Base-by-base conservation (phyloP, 2,888 invertebrate genomes). In the Kryphioiulus occultus region DNA sequence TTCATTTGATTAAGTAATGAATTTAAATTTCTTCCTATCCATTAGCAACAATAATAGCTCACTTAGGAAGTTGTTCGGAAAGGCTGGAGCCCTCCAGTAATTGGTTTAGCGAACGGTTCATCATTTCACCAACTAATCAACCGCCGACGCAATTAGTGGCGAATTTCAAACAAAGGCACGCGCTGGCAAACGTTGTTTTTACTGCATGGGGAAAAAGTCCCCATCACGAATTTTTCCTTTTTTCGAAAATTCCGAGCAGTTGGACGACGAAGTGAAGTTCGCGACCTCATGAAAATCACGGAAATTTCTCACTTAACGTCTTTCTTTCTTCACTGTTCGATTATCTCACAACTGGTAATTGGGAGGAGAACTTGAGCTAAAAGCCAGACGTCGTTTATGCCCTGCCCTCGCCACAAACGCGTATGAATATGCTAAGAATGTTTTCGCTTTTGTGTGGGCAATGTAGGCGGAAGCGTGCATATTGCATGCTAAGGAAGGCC, bases 1-100 rank as follows among this genome's bases (percentile, higher is more conserved):
- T 59, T 59, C 59, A 59, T 59, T 59, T 59, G 59, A 59, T 59
- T 59, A 59, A 59, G 59, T 59, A 59, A 59, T 59, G 59, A 59
- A 59, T 59, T 59, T 59, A 59, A 59, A 59, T 59, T 59, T 59
- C 59, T 59, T 59, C 59, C 22, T 59, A 59, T 59, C 59, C 59
- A 59, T 59, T 59, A 59, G 59, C 59, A 59, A 22, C 59, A 59
- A 59, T 59, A 59, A 59, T 59, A 19, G 59, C 59, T 59, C 59
- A 59, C 59, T 59, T 59, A 59, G 59, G 59, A 59, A 59, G 59
- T 59, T 59, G 59, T 59, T 59, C 59, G 59, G 22, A 59, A 59
- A 59, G 59, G 59, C 59, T 59, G 22, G 59, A 22, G 22, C 59
- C 59, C 59, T 59, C 59, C 59, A 22, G 10, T 59, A 59, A 59